A percentile compares a stretch with the other conserved stretches of the same genome.
Conservation (phyloP, 2,888 invertebrate genomes). For the Tridacna gigas region DNA sequence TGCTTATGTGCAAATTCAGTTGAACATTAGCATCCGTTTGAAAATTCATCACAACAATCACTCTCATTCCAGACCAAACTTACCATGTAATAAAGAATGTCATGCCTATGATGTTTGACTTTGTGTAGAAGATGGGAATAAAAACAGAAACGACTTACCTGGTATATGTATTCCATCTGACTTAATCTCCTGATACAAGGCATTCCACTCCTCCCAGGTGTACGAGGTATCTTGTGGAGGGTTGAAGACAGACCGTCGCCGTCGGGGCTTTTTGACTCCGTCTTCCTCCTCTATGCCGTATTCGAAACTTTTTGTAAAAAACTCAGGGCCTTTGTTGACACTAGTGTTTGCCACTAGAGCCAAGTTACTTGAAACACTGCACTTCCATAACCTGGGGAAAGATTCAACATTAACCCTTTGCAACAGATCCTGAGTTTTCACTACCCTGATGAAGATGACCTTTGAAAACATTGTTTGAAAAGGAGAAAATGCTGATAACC, state of each 20-base stretch:
- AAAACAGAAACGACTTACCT: slow-evolving; percentile 85
- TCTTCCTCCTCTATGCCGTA: slow-evolving; percentile 71
- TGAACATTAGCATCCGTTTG: no score
- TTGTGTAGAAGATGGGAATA: no score
- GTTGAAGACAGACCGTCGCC: slow-evolving; percentile 59
- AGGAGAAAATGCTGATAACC: no score
- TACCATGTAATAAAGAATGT: no score
- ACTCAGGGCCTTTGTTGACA: slow-evolving; percentile 31
- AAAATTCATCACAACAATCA: no score
- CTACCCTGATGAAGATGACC: no score
- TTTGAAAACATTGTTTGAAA: no score
- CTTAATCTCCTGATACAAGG: slow-evolving; percentile 89
- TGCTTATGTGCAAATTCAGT: no score
- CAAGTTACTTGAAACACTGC: slow-evolving; percentile 68
- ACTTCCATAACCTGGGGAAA: slow-evolving; percentile 80
- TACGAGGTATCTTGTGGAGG: slow-evolving; percentile 85
- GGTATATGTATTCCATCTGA: slow-evolving; percentile 90
- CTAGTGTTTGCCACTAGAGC: slow-evolving; percentile 16
- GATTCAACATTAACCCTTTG: neutral
- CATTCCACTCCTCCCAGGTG: slow-evolving; percentile 95
- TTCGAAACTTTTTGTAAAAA: slow-evolving; percentile 67
- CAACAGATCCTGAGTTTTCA: no score
- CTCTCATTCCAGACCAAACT: no score
- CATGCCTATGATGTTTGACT: no score
- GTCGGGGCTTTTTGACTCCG: slow-evolving; percentile 60